phyloP scores from a whole-genome alignment of 2,797 vertebrate species.

The Oreochromis grahami region DNA sequence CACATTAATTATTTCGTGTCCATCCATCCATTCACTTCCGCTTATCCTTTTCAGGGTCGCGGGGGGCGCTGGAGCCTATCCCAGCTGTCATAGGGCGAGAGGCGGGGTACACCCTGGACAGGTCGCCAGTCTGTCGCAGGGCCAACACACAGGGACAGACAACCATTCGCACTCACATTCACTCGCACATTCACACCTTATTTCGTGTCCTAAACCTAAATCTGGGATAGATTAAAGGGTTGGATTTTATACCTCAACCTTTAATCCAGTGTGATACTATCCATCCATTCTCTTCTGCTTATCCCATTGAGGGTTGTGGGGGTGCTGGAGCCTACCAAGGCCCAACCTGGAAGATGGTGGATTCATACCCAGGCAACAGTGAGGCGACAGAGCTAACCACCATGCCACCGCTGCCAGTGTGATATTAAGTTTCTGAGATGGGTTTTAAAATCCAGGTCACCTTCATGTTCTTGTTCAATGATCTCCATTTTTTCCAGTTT shows the following conservation, averaged over 20 bases:
- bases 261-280: not conserved
- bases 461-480: not conserved
- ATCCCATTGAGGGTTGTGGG: not conserved
- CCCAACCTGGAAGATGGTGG: not conserved
- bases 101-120: no score
- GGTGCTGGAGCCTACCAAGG: not conserved
- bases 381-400: not conserved
- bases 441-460: not conserved
- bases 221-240: not conserved
- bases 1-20: fast-evolving
- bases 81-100: no score
- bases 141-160: no score
- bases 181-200: no score
- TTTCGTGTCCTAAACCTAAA: not conserved
- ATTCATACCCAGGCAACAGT: not conserved
- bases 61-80: no score
- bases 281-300: not conserved
- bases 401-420: not conserved
- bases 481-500: not conserved
- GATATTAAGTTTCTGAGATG: not conserved
- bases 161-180: no score
- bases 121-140: no score
- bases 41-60: no score
- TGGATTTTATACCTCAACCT: not conserved
- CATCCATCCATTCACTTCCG: no score